Evolutionary conservation across 2,113 vertebrate species (phyloP).

Genomic region (Atractosteus spatula): DNA sequence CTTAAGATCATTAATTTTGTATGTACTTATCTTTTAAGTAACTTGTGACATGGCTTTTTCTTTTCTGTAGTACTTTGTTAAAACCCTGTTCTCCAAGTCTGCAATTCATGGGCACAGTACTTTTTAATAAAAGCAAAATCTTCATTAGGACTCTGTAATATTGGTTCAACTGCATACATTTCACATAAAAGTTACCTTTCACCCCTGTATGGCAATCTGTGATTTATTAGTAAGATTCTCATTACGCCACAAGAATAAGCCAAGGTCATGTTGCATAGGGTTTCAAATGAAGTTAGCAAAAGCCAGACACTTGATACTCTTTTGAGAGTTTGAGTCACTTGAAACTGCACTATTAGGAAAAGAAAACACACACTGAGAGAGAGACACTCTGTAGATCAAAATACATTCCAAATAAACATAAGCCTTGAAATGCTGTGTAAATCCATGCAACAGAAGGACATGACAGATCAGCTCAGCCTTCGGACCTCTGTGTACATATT

Average conservation of each 20-base stretch:
- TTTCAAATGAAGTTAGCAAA: slow-evolving; percentile 7
- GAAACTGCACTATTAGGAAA: slow-evolving; percentile 33
- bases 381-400: too few relatives aligned
- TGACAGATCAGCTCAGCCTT: too few relatives aligned
- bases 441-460: too few relatives aligned
- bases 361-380: neutral
- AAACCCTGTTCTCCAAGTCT: slow-evolving; percentile 13
- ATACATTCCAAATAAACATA: too few relatives aligned
- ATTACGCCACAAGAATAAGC: slow-evolving; percentile 12
- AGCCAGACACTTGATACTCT: slow-evolving; percentile 14
- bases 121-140: slow-evolving; percentile 32
- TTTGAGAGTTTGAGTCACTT: slow-evolving; percentile 16
- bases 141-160: slow-evolving; percentile 35
- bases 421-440: too few relatives aligned
- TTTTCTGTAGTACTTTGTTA: slow-evolving; percentile 16
- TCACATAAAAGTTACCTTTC: slow-evolving; percentile 26
- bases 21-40: slow-evolving; percentile 26
- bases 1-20: slow-evolving; percentile 21
- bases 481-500: too few relatives aligned
- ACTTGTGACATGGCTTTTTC: neutral
- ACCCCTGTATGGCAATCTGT: slow-evolving; percentile 16
- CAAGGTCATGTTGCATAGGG: slow-evolving; percentile 9
- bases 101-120: slow-evolving; percentile 2
- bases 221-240: slow-evolving; percentile 27
- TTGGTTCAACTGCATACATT: slow-evolving; percentile 17